Base-by-base conservation (phyloP, 2,888 invertebrate species). In the Eristalinus sepulchralis region DNA sequence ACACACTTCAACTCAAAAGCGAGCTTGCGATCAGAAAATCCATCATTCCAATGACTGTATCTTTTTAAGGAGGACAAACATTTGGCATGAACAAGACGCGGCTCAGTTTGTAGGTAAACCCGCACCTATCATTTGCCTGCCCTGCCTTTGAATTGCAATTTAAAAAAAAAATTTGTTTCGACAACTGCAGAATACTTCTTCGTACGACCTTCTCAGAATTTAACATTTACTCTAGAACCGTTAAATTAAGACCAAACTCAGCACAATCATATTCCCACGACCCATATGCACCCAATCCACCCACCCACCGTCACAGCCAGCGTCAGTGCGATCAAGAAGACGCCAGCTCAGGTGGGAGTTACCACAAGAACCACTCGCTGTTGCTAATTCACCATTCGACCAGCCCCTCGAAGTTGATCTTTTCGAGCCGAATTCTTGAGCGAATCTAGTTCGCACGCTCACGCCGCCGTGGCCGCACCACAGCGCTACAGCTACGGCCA, bases 371-470 rank as follows among this genome's bases (percentile, higher is more conserved):
- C 17, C 36, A 79, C 79, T 73, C 60, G 47, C 84, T 72, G 27
- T 5, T 27, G 27, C 27, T 27, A 81, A 77, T 82, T 68, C 85
- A 39, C 72, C 20, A 71, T 64, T 75, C 47, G 33, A 64, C 36
- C 67, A 57, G 17, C 57, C 57, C 36, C 53, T 72, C 39, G 17
- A 47, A 17, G 17, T 47, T 17, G 47, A 47, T 47, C 47, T 47
- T 17, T 20, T 27, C 6, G 17, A 57, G 67, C 71, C 63, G 72
- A 85, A 85, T 77, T 73, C n/a, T 47, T 47, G n/a, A 82, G 72
- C 82, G 72, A 85, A 73, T 82, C 77, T 68, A 13, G 82, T 85
- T 85, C 85, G 80, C 85, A 85, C 82, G 85, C 80, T 76, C 34
- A 67, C 24, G 62, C 39, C 67, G 39, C 9, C 47, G 8, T n/a